Percentiles rank a stretch among this genome's conserved stretches.
These are phyloP conservation scores for Tragelaphus strepsiceros DNA, from an alignment of 2,113 vertebrate species.

Conservation along the genomic window DNA sequence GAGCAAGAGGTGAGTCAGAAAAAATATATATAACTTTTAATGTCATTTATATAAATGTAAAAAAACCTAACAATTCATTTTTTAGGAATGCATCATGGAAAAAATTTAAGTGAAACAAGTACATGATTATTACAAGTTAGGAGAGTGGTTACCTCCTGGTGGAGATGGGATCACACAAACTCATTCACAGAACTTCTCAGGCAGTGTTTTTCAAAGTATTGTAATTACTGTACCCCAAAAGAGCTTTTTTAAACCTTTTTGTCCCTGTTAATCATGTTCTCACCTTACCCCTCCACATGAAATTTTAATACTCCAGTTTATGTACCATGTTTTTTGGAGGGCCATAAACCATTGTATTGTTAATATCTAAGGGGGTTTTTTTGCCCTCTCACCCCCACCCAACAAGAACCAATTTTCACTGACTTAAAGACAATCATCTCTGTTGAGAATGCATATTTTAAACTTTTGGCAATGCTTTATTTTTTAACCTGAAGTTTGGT, in stretches of 20 bases:
- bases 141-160: not conserved
- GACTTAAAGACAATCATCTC: not conserved
- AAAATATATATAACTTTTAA: not conserved
- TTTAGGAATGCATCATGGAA: not conserved
- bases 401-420: not conserved
- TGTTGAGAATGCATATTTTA: not conserved
- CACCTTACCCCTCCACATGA: not conserved
- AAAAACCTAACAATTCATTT: not conserved
- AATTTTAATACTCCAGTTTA: not conserved
- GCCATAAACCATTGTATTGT: not conserved
- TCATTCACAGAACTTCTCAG: not conserved
- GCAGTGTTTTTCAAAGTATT: not conserved
- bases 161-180: not conserved
- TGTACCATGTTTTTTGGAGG: not conserved
- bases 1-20: not conserved
- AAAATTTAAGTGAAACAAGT: conserved; percentile 13
- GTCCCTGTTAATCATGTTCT: not conserved
- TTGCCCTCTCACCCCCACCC: not conserved
- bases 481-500: not conserved
- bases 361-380: not conserved
- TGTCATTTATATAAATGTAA: not conserved
- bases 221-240: not conserved
- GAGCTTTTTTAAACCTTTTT: not conserved
- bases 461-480: conserved; percentile 8
- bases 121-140: not conserved